phyloP scores from a whole-genome alignment of 2,888 invertebrate species.

The Uropetala carovei region DNA sequence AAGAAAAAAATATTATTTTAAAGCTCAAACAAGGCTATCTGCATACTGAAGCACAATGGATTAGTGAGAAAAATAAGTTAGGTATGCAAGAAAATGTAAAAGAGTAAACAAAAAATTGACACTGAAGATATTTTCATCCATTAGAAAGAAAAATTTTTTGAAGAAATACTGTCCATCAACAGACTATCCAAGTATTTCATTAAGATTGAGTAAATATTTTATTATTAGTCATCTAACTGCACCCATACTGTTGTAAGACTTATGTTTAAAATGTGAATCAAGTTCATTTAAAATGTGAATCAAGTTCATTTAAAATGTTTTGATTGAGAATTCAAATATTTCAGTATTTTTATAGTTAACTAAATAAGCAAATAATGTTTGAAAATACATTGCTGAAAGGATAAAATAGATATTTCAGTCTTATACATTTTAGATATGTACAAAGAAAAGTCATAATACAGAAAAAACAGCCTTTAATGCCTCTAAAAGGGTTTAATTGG shows the following conservation, averaged over 20 bases:
- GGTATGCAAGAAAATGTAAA: neutral
- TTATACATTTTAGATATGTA: conserved; percentile 31
- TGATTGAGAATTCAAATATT: conserved; percentile 21
- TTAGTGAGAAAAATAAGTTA: neutral
- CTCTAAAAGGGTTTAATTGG: conserved; percentile 38
- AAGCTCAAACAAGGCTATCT: neutral
- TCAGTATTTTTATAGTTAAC: neutral
- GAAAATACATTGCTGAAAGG: conserved; percentile 39
- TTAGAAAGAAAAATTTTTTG: neutral
- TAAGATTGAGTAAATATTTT: neutral
- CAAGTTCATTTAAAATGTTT: neutral
- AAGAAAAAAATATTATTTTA: conserved; percentile 10
- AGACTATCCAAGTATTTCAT: neutral
- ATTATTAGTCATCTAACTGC: neutral
- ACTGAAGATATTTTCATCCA: neutral
- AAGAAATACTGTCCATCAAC: neutral
- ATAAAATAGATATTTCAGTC: conserved; percentile 44
- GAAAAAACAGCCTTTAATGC: conserved; percentile 55
- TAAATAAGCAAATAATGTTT: neutral
- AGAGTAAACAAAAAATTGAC: neutral
- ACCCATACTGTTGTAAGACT: neutral
- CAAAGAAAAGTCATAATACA: conserved; percentile 56
- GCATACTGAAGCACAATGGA: conserved; percentile 32
- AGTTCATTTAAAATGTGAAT: neutral
- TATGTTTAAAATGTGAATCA: neutral